These are phyloP conservation scores for Artibeus jamaicensis DNA, from an alignment of 2,797 vertebrate species.

Conservation along the genomic window DNA sequence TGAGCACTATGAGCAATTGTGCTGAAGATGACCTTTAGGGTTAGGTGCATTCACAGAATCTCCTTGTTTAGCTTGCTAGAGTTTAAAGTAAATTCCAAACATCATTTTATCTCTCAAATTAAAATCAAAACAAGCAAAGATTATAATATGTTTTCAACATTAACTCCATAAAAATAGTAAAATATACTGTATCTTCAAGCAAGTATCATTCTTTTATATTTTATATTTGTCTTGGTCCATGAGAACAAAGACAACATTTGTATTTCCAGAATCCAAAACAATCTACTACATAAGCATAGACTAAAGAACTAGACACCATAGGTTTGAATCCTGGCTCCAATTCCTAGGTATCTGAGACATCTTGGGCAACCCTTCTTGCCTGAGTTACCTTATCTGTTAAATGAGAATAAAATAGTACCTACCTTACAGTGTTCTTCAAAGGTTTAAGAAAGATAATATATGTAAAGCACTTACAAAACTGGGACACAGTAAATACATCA, in stretches of 20 bases:
- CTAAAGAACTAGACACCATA: neutral
- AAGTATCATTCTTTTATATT: conserved; percentile 1
- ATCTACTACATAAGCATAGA: neutral
- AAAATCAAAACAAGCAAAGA: conserved; percentile 35
- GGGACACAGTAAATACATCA: neutral
- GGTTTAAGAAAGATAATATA: neutral
- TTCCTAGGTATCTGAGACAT: neutral
- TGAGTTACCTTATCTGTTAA: neutral
- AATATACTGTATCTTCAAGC: neutral
- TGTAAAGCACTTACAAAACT: neutral
- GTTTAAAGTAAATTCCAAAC: neutral
- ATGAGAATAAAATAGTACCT: neutral
- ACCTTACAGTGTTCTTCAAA: neutral
- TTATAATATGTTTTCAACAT: conserved; percentile 8
- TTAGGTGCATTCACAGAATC: neutral
- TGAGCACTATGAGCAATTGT: neutral
- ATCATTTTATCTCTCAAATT: conserved; percentile 2
- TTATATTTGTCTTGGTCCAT: too few species aligned
- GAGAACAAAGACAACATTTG: neutral
- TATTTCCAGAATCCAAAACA: neutral
- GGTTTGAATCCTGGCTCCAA: neutral
- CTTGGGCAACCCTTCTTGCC: neutral
- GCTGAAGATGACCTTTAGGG: neutral
- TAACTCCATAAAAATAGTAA: neutral
- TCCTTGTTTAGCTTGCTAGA: neutral